Evolutionary conservation across 2,888 invertebrate genomes (phyloP), one percentile per base, ranked within the genome.

Genomic region (Dorcus hopei): DNA sequence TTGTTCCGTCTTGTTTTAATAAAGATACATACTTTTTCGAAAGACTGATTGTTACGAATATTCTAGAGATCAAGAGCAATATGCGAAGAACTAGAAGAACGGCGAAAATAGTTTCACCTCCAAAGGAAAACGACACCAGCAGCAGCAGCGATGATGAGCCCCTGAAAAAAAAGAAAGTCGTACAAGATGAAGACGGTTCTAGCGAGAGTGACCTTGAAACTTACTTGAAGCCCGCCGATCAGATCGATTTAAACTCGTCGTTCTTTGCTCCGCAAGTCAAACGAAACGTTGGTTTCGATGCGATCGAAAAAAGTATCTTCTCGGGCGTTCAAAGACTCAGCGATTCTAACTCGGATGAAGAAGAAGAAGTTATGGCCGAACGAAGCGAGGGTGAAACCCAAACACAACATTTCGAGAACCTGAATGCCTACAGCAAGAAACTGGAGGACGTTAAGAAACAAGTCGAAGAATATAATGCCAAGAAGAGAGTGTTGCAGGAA

Each of bases 371-470:
- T 38, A 3, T 50, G 39, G 57, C 55, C 23, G 55, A 62, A 41
- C 19, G 9, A 23, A 38, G 3, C 11, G 40, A 26, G 33, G 14
- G 9, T 11, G 38, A 23, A 41, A 11, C 2, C 33, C 14, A 19
- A 1, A 14, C 23, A 5, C 3, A 14, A 23, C 11, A 50, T 47
- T 85, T 85, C 66, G 69, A 80, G 63, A 82, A 84, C 65, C 77
- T 87, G 9, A 81, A 85, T 70, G 79, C 83, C 61, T 86, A 85
- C 67, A 83, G 83, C 62, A 80, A 79, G 49, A 82, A 82, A 74
- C 73, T 88, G 59, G 87, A 87, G 72, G 82, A 85, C 69, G 83
- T 85, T 8, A 86, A 85, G 73, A 80, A 81, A 56, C 80, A 81
- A 41, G 73, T 86, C 33, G 79, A 82, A 62, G 80, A 77, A 51